Conservation (phyloP, 2,888 invertebrate species). For the Tuta absoluta region DNA sequence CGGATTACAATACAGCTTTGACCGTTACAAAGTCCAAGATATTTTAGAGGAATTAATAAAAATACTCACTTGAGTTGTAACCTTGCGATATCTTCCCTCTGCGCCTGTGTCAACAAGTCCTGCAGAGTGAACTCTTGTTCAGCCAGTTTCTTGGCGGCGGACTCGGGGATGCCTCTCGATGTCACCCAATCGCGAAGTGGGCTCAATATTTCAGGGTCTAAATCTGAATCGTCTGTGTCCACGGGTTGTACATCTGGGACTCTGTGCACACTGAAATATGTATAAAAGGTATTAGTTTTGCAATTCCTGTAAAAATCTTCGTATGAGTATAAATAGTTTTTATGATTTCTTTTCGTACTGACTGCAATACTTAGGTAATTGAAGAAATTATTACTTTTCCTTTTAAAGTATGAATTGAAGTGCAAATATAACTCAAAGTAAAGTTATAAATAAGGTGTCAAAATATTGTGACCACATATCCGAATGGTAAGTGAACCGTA, state of each 20-base stretch:
- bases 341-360: no score
- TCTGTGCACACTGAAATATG: not conserved
- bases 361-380: no score
- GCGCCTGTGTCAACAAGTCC: slow-evolving; percentile 89
- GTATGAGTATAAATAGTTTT: no score
- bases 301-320: no score
- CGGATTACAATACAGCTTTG: no score
- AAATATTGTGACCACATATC: not conserved
- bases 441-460: not conserved
- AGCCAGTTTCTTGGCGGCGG: slow-evolving; percentile 84
- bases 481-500: slow-evolving; percentile 31
- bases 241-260: not conserved
- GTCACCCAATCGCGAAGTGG: slow-evolving; percentile 86
- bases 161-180: slow-evolving; percentile 84
- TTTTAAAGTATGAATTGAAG: no score
- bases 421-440: no score
- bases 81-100: slow-evolving; percentile 90
- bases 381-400: no score
- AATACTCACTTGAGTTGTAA: slow-evolving; percentile 86
- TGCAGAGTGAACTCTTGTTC: slow-evolving; percentile 89
- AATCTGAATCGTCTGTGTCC: not conserved
- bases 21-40: no score
- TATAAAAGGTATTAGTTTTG: not conserved
- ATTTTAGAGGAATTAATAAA: not conserved
- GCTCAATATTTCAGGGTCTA: slow-evolving; percentile 47